Evolutionary conservation across 2,888 invertebrate species (phyloP).

Genomic region (Drosophila flavopinicola): DNA sequence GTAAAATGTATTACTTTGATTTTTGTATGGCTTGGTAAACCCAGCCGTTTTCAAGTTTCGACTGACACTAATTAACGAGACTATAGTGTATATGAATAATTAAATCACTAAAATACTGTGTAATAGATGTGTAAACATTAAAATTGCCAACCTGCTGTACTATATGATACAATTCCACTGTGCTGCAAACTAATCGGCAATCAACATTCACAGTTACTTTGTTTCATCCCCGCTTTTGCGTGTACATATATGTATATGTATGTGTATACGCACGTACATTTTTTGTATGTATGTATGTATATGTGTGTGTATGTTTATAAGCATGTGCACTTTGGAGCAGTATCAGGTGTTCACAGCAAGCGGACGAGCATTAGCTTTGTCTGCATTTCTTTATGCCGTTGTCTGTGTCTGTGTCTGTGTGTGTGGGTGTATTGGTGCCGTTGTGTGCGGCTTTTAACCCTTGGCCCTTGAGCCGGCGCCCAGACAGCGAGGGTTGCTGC

Average conservation of each 20-base stretch:
- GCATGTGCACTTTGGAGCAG: constrained; percentile 31
- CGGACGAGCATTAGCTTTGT: constrained; percentile 51
- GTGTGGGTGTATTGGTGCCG: constrained; percentile 2
- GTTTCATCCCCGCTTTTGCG: constrained; percentile 27
- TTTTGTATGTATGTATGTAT: neutral
- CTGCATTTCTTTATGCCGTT: constrained; percentile 33
- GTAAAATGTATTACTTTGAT: no score
- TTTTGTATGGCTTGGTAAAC: no score
- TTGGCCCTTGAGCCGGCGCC: constrained; percentile 36
- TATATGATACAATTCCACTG: neutral
- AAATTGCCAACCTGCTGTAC: neutral
- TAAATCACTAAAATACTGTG: no score
- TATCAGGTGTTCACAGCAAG: constrained; percentile 50
- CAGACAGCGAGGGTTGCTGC: constrained; percentile 57
- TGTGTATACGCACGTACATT: neutral
- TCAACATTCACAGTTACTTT: constrained; percentile 20
- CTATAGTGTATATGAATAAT: no score
- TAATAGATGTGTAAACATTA: constrained; percentile 1
- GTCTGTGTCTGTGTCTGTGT: constrained; percentile 6
- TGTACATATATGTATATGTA: neutral
- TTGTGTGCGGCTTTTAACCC: constrained; percentile 59
- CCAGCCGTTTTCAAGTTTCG: no score
- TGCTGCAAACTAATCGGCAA: constrained; percentile 29
- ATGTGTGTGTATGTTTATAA: constrained; percentile 1
- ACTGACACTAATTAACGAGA: no score